These are phyloP conservation scores for Sinelater perroti DNA, from an alignment of 2,888 invertebrate species.

Conservation along the genomic window DNA sequence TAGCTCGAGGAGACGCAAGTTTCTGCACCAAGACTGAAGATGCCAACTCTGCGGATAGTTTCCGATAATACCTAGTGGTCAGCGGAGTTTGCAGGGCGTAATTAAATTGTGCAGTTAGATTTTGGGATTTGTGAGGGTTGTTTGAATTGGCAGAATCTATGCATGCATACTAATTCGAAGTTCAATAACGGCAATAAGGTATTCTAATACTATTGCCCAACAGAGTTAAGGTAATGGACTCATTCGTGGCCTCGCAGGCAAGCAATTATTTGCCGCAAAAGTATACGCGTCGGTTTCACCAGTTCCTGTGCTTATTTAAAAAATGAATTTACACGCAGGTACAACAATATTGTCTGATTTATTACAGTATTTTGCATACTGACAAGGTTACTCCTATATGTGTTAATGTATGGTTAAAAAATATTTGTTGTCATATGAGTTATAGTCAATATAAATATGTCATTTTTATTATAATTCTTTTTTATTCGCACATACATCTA, in stretches of 20 bases:
- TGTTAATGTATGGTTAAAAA: no score
- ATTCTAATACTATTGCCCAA: constrained; percentile 33
- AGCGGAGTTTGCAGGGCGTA: constrained; percentile 56
- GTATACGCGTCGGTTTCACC: no score
- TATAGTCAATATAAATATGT: no score
- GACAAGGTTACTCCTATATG: no score
- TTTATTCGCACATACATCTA: no score
- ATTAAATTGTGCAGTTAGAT: constrained; percentile 60
- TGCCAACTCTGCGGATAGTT: constrained; percentile 60
- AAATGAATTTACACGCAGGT: no score
- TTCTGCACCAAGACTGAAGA: constrained; percentile 54
- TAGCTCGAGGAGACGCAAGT: constrained; percentile 52
- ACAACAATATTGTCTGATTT: no score
- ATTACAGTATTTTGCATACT: no score
- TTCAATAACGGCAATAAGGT: constrained; percentile 47
- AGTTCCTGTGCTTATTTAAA: no score
- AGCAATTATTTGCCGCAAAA: no score
- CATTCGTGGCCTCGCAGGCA: constrained; percentile 5
- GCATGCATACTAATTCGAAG: constrained; percentile 56
- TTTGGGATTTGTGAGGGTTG: constrained; percentile 52
- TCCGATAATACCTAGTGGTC: constrained; percentile 61
- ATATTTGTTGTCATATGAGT: no score
- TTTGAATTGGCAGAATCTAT: constrained; percentile 55
- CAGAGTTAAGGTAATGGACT: constrained; percentile 26
- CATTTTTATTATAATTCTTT: no score